A percentile compares a stretch with the other conserved stretches of the same genome.
Evolutionary conservation across 2,113 vertebrate genomes (phyloP).

Genomic region (Gavialis gangeticus): DNA sequence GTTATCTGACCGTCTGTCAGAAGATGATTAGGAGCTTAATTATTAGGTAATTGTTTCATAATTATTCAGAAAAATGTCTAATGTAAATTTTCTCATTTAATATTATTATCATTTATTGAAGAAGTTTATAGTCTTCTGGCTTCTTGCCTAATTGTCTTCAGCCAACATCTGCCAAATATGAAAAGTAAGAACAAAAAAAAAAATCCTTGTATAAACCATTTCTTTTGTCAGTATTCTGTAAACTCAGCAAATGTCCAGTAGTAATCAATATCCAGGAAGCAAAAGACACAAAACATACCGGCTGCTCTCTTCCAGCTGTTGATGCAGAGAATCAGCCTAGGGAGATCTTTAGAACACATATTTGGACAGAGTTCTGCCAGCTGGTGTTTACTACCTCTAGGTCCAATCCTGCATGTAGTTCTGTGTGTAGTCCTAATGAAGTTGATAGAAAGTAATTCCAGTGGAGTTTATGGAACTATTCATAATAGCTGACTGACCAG

Average conservation of each 20-base stretch:
- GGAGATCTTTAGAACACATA: slow-evolving; percentile 31
- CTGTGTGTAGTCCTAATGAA: slow-evolving; percentile 1
- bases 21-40: slow-evolving; percentile 55
- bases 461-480: neutral
- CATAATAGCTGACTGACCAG: neutral
- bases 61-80: slow-evolving; percentile 55
- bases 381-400: slow-evolving; percentile 59
- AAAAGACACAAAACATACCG: slow-evolving; percentile 43
- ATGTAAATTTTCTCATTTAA: slow-evolving; percentile 58
- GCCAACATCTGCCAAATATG: slow-evolving; percentile 57
- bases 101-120: slow-evolving; percentile 43
- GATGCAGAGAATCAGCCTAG: slow-evolving; percentile 39
- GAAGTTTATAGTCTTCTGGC: slow-evolving; percentile 56
- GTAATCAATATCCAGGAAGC: slow-evolving; percentile 42
- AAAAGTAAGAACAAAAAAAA: slow-evolving; percentile 18
- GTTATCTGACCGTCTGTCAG: slow-evolving; percentile 71
- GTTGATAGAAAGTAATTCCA: neutral
- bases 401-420: slow-evolving; percentile 12
- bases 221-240: slow-evolving; percentile 16
- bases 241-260: slow-evolving; percentile 41
- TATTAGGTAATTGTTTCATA: slow-evolving; percentile 68
- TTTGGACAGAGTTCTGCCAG: slow-evolving; percentile 46
- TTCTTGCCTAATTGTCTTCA: slow-evolving; percentile 56
- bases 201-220: neutral
- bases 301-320: slow-evolving; percentile 62